A percentile compares a stretch with the other conserved stretches of the same genome.
Conservation (phyloP, 2,888 invertebrate species). For the Ferdinandea cuprea region DNA sequence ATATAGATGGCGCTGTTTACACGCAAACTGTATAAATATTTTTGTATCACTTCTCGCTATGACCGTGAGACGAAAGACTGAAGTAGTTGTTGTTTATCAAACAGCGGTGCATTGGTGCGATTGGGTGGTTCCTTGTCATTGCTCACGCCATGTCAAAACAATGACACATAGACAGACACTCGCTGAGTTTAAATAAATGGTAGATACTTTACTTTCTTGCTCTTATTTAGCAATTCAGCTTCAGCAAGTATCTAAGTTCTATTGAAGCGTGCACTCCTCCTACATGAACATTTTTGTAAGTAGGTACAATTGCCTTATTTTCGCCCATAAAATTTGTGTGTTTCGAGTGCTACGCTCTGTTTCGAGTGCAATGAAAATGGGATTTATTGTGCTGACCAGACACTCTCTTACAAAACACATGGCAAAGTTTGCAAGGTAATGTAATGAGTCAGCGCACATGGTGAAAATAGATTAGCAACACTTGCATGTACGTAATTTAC, state of each 20-base stretch:
- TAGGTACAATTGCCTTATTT: constrained; percentile 77
- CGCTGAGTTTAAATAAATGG: constrained; percentile 74
- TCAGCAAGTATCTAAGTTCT: constrained; percentile 43
- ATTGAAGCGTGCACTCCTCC: constrained; percentile 47
- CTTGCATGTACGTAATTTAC: background rate
- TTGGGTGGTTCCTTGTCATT: constrained; percentile 35
- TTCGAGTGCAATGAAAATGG: constrained; percentile 63
- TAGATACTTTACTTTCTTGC: constrained; percentile 75
- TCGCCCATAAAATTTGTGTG: constrained; percentile 58
- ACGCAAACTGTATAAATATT: constrained; percentile 9
- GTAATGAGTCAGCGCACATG: constrained; percentile 37
- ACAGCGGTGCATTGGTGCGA: background rate
- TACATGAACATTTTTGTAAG: no score
- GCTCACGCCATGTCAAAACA: constrained; percentile 69
- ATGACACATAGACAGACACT: constrained; percentile 65
- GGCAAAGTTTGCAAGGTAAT: background rate
- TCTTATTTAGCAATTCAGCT: no score
- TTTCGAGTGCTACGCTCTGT: constrained; percentile 67
- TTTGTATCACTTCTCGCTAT: background rate
- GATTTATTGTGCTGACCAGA: constrained; percentile 33
- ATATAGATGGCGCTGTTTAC: constrained; percentile 35
- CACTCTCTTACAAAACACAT: background rate
- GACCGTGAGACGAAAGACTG: constrained; percentile 22
- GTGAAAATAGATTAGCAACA: constrained; percentile 35
- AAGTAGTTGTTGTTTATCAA: background rate